Conservation (phyloP, 2,797 vertebrate genomes). For the Synaphobranchus kaupii region DNA sequence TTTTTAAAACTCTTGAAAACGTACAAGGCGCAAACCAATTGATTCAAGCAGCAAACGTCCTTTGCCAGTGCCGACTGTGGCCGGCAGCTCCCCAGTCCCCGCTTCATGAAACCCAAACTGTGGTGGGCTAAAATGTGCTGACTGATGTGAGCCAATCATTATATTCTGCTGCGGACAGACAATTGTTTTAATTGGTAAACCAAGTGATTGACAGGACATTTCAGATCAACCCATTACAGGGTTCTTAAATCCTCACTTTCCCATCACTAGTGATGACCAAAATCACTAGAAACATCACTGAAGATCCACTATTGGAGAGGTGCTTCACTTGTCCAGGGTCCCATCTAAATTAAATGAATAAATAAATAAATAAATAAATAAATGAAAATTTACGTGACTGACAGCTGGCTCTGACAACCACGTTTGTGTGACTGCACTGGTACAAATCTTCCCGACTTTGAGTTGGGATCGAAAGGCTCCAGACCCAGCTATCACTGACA, state of each 20-base stretch:
- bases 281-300: no score
- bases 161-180: not conserved
- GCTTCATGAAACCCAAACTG: not conserved
- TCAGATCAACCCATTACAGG: slow-evolving; percentile 3
- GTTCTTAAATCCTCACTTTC: not conserved
- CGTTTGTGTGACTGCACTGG: not conserved
- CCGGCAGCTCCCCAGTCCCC: not conserved
- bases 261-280: not conserved
- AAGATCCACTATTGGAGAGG: not conserved
- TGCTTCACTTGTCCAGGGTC: not conserved
- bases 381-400: not conserved
- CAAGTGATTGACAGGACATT: not conserved
- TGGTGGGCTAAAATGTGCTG: not conserved
- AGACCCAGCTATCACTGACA: not conserved
- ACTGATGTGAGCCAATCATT: not conserved
- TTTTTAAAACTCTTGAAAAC: not conserved
- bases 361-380: not conserved
- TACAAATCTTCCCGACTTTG: not conserved
- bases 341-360: no score
- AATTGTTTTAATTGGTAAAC: not conserved
- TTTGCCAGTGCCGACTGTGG: not conserved
- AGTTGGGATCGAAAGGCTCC: not conserved
- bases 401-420: slow-evolving; percentile 6
- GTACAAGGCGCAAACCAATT: not conserved
- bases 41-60: not conserved